phyloP scores from a whole-genome alignment of 2,888 invertebrate species.

The Iphiclides podalirius region DNA sequence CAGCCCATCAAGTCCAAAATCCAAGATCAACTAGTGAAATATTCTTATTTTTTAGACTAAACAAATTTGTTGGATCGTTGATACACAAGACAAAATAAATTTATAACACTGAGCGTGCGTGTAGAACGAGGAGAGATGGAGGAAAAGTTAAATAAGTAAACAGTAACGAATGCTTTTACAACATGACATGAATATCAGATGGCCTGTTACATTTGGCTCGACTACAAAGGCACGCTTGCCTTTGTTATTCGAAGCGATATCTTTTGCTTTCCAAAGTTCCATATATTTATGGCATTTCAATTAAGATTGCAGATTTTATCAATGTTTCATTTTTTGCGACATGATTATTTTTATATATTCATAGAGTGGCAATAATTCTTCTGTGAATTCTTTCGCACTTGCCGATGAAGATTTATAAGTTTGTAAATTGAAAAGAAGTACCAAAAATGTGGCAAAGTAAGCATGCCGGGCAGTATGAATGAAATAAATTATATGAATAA shows the following conservation, averaged over 20 bases:
- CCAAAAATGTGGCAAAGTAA: too few relatives aligned
- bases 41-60: too few relatives aligned
- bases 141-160: background rate
- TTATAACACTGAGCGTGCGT: background rate
- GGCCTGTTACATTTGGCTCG: background rate
- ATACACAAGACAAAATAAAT: background rate
- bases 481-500: too few relatives aligned
- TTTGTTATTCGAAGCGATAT: background rate
- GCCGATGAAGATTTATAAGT: background rate
- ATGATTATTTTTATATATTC: background rate
- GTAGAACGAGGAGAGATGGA: background rate
- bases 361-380: background rate
- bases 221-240: background rate
- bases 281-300: background rate
- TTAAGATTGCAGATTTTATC: background rate
- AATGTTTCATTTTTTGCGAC: background rate
- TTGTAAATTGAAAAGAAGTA: too few relatives aligned
- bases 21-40: too few relatives aligned
- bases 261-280: background rate
- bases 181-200: constrained; percentile 1
- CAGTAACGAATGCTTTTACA: background rate
- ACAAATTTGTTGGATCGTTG: too few relatives aligned
- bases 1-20: too few relatives aligned
- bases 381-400: background rate
- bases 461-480: background rate